Evolutionary conservation across 2,888 invertebrate genomes (phyloP), one percentile per base, ranked within the genome.

Genomic region (Meteorus colon): DNA sequence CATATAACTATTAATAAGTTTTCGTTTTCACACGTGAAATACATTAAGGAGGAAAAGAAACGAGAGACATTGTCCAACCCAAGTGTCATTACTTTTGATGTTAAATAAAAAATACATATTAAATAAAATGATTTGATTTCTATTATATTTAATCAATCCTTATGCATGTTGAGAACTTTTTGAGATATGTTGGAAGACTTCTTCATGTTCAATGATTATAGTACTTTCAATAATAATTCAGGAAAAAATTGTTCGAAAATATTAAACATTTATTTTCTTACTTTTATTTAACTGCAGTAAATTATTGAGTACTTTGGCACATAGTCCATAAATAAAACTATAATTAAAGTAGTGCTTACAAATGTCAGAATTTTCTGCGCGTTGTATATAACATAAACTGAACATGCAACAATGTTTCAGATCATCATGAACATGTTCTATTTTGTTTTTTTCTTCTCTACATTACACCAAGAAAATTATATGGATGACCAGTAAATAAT

Each of bases 1-100:
- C 85, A 82, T 88, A 87, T 87, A 83, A 87, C 87, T 88, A 87
- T 84, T 81, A 82, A 85, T 87, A 87, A 88, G 87, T 88, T 88
- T 76, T 83, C 84, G 86, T 88, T 88, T 87, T 88, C 86, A 87
- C 87, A 86, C 86, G 83, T 83, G 82, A 84, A 83, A 80, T 82
- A 82, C 80, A 83, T 83, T 84, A 83, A 83, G 82, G 78, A 80
- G 81, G 81, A 63, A 74, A 86, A 83, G 80, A 84, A 86, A 86
- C 83, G 86, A 86, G 86, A 86, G 87, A 87, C 87, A 87, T 87
- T 88, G 88, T 88, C 87, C 88, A 88, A 87, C 88, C 88, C 87
- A 88, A 88, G 88, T 88, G 88, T 88, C 88, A 88, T 88, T 88
- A 88, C 88, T 88, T 88, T 88, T 88, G 88, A 88, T 88, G 88